Base-by-base conservation (phyloP, 1,140 invertebrate species). In the Eumaeus atala region DNA sequence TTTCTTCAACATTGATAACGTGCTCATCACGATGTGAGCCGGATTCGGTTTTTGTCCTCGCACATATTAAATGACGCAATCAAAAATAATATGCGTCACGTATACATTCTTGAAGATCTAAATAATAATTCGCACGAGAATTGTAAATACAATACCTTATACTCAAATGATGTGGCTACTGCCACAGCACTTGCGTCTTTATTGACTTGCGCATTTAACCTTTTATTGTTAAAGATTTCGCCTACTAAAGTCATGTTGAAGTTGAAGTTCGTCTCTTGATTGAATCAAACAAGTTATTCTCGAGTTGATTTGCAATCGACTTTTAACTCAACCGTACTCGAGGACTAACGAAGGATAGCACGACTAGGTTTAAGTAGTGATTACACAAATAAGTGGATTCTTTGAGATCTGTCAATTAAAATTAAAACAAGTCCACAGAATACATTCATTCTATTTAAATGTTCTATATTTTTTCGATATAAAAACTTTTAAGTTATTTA, bases 11-110 rank as follows among this genome's bases (percentile, higher is more conserved):
- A 56, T 56, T 70, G 61, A 68, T 77, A 77, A 70, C 66, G 62
- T 67, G 66, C 58, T 63, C 59, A 65, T 76, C 70, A 74, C 70
- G 70, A 72, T 60, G 60, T 60, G 64, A 84, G 73, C 75, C 78
- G 78, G 81, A 82, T 82, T 67, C 70, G 63, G 49, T 63, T 74
- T 83, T 76, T 79, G 77, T 75, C 65, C 72, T 61, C 58, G 69
- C 71, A 66, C 56, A 67, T 67, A 64, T 62, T 49, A 59, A 56
- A 50, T 84, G 81, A 84, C 77, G 81, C 53, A 78, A 84, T 58
- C 64, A 34, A 50, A 47, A 61, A 61, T 74, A 70, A 65, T 62
- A 72, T 70, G 65, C 62, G 61, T 67, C 64, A 67, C 56, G 56
- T 64, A 59, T 59, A 67, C 66, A 70, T 59, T 66, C 69, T 57